Evolutionary conservation across 2,888 invertebrate species (phyloP), one percentile per base, ranked within the genome.

Genomic region (Magallana nippona): DNA sequence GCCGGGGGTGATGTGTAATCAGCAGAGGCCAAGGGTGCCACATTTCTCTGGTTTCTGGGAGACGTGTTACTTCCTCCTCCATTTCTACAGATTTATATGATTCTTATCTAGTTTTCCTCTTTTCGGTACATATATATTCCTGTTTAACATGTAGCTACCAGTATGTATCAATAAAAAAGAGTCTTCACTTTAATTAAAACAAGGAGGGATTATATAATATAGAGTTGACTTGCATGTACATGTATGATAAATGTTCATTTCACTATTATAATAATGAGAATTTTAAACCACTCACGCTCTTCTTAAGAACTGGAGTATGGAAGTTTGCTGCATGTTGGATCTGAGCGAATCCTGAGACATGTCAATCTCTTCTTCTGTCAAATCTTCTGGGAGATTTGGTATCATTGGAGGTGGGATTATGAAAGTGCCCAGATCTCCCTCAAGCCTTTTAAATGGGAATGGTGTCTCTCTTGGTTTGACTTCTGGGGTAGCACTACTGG

Each of bases 291-390:
- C 79, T 82, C 56, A 91, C 89, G 91, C 90, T 60, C 91, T 86
- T 63, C 91, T 89, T 82, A 92, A 88, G 86, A 90, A 92, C 85
- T 90, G 89, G 11, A 92, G 86, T 32, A 92, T 92, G 56, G 91
- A 91, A 11, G 91, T 91, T 82, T 92, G 92, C 79, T 91, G 91
- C 22, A 86, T 71, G 22, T 58, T 71, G 15, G 86, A 78, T 56
- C 63, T 71, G 78, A 44, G 13, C 13, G 78, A 78, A 80, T 81
- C 83, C 15, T 63, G 57, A 71, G 82, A 81, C 56, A 84, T 79
- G 55, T 84, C 84, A 44, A 82, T 78, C 44, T 82, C 85, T 57
- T 83, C 78, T 8, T 57, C 58, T 32, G 71, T 62, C 11, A 17
- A 10, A 22, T 78, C 71, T 55, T 71, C 13, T n/a, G 57, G 62